Evolutionary conservation across 2,888 invertebrate genomes (phyloP).

Genomic region (Helleia helle): DNA sequence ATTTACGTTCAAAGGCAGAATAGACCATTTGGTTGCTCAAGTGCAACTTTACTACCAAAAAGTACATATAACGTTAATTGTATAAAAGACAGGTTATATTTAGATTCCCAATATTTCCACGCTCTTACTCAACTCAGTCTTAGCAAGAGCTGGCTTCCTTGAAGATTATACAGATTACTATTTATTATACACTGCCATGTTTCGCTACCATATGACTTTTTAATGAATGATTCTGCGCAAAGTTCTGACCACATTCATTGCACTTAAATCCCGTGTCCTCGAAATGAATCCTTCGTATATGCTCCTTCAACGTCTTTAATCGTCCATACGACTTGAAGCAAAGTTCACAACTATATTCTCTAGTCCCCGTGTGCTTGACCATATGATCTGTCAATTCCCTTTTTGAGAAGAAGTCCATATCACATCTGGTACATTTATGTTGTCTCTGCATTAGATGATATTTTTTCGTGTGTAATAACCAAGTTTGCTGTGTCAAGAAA

Average conservation of each 20-base stretch:
- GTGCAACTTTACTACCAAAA: no score
- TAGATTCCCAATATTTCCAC: no score
- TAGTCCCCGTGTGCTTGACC: constrained; percentile 47
- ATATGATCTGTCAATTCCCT: constrained; percentile 30
- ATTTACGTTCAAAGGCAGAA: no score
- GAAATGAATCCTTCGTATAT: constrained; percentile 29
- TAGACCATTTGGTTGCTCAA: no score
- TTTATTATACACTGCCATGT: constrained; percentile 11
- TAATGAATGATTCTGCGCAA: constrained; percentile 36
- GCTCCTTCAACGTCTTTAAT: constrained; percentile 37
- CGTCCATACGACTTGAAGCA: constrained; percentile 38
- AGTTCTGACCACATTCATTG: constrained; percentile 30
- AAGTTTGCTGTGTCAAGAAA: constrained; percentile 26
- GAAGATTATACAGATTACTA: no score
- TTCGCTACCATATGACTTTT: constrained; percentile 27
- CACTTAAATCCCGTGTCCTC: constrained; percentile 27
- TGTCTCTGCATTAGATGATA: constrained; percentile 44
- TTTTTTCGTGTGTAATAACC: constrained; percentile 32
- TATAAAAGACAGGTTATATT: no score
- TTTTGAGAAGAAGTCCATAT: constrained; percentile 35
- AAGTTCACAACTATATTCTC: constrained; percentile 44
- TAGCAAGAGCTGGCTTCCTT: no score
- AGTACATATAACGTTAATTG: no score
- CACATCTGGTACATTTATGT: constrained; percentile 49
- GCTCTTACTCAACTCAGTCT: no score